A percentile compares a stretch with the other conserved stretches of the same genome.
Evolutionary conservation across 53 echinoderm and acorn worm species (phyloP).

Genomic region (Holothuria scabra): DNA sequence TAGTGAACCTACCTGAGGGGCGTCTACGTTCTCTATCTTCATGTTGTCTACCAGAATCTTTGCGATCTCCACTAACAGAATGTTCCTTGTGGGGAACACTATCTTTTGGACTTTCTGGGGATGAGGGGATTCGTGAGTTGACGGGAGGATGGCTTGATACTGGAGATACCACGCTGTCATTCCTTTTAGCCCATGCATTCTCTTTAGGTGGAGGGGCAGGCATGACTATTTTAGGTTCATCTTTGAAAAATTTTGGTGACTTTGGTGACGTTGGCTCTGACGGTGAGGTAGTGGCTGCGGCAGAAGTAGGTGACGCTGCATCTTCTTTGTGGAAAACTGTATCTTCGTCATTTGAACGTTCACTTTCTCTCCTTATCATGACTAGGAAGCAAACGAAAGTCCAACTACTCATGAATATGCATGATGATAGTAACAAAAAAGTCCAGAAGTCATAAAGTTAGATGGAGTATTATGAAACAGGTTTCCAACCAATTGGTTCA

Average conservation of each 20-base stretch:
- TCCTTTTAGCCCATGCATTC: slow-evolving; percentile 94
- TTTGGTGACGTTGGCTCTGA: slow-evolving; percentile 79
- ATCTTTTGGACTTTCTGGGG: slow-evolving; percentile 36
- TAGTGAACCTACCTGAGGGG: neutral
- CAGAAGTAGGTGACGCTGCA: slow-evolving; percentile 64
- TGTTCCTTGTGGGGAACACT: slow-evolving; percentile 28
- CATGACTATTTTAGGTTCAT: slow-evolving; percentile 52
- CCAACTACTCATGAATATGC: too few relatives aligned
- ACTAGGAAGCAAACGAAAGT: slow-evolving; percentile 36
- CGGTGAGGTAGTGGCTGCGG: slow-evolving; percentile 71
- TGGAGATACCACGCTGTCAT: slow-evolving; percentile 73
- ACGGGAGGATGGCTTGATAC: slow-evolving; percentile 30
- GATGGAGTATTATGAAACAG: too few relatives aligned
- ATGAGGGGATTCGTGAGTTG: slow-evolving; percentile 5
- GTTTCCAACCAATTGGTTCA: too few relatives aligned
- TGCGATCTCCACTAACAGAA: slow-evolving; percentile 21
- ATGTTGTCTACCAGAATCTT: slow-evolving; percentile 15
- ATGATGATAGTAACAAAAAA: too few relatives aligned
- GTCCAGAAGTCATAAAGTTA: too few relatives aligned
- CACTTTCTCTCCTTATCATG: slow-evolving; percentile 93
- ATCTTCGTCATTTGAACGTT: slow-evolving; percentile 88
- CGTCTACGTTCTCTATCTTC: slow-evolving; percentile 41
- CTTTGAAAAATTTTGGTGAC: slow-evolving; percentile 42
- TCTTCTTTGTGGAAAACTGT: slow-evolving; percentile 90
- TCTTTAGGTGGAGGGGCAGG: slow-evolving; percentile 99